Conservation (phyloP, 1,140 invertebrate genomes). For the Solenopsis fugax region DNA sequence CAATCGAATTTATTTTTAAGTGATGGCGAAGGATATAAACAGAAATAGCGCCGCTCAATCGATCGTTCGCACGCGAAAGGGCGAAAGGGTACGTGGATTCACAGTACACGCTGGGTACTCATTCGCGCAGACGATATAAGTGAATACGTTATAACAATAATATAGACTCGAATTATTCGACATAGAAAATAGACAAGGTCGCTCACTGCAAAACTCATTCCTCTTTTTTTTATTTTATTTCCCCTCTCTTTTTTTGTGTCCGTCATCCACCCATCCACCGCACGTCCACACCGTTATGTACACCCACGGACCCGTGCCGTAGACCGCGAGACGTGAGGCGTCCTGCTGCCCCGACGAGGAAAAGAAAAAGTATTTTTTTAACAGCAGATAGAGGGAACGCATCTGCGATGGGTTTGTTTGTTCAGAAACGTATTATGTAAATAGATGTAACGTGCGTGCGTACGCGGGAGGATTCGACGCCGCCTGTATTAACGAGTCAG, state of each 20-base stretch:
- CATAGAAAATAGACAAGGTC: conserved; percentile 84
- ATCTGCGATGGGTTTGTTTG: conserved; percentile 47
- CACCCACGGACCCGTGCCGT: conserved; percentile 47
- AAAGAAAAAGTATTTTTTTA: conserved; percentile 71
- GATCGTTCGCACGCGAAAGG: conserved; percentile 70
- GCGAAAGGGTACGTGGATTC: conserved; percentile 74
- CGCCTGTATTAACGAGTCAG: conserved; percentile 39
- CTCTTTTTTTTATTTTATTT: conserved; percentile 68
- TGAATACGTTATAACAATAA: conserved; percentile 83
- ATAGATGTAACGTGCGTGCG: conserved; percentile 48
- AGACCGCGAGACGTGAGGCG: conserved; percentile 57
- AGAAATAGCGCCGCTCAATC: neutral
- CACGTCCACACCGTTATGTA: neutral
- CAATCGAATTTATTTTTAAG: conserved; percentile 12
- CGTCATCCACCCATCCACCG: neutral
- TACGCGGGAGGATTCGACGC: conserved; percentile 1
- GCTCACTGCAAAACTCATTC: conserved; percentile 80
- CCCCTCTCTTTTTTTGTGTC: conserved; percentile 29
- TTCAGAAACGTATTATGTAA: conserved; percentile 50
- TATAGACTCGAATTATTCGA: conserved; percentile 82
- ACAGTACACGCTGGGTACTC: conserved; percentile 66
- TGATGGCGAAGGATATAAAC: neutral
- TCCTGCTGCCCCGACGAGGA: conserved; percentile 35
- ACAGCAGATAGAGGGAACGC: conserved; percentile 52
- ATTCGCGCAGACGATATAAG: conserved; percentile 81